A percentile compares a stretch with the other conserved stretches of the same genome.
Evolutionary conservation across 2,113 vertebrate genomes (phyloP).

Genomic region (Amazona vittata): DNA sequence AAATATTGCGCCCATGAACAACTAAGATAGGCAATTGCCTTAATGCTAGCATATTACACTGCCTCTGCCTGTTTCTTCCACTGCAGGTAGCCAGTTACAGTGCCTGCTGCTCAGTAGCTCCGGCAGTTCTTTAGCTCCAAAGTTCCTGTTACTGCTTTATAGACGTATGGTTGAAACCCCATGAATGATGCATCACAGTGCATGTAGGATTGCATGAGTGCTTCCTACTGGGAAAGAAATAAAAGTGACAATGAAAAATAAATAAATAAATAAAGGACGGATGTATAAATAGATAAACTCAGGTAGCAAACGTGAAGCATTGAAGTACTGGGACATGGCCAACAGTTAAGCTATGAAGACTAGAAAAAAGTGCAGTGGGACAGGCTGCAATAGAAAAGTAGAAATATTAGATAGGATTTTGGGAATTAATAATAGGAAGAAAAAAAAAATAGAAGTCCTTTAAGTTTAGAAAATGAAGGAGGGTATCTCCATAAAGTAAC

Average conservation of each 20-base stretch:
- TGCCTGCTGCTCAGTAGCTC: not conserved
- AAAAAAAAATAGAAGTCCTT: not conserved
- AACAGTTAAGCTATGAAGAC: not conserved
- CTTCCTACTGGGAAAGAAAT: not conserved
- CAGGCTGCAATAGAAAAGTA: not conserved
- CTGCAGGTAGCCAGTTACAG: not conserved
- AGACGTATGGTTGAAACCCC: not conserved
- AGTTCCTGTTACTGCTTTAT: not conserved
- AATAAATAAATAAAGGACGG: not conserved
- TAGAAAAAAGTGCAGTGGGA: not conserved
- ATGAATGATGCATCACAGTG: not conserved
- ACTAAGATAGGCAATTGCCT: rapidly evolving
- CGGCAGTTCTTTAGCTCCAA: not conserved
- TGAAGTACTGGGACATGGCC: not conserved
- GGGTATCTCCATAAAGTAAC: not conserved
- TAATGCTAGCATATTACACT: not conserved
- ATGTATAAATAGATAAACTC: not conserved
- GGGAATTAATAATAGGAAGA: not conserved
- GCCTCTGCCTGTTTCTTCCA: not conserved
- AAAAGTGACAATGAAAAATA: not conserved
- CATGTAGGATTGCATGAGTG: not conserved
- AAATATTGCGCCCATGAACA: not conserved
- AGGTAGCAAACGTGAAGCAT: not conserved
- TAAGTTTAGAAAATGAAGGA: not conserved
- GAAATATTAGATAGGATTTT: not conserved